phyloP scores from a whole-genome alignment of 2,797 vertebrate genomes.

The Prionace glauca region DNA sequence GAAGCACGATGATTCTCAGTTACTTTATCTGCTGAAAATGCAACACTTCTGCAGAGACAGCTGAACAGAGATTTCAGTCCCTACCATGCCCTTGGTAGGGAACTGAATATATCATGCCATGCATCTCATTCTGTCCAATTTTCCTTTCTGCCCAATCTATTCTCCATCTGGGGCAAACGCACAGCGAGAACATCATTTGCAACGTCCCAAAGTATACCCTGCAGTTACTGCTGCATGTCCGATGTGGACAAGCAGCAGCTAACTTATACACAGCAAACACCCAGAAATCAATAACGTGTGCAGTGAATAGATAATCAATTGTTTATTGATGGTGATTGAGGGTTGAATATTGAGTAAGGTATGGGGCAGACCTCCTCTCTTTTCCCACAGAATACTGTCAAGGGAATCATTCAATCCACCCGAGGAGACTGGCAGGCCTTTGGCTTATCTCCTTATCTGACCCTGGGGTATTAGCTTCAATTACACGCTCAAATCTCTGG shows the following conservation, averaged over 20 bases:
- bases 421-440: background rate
- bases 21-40: background rate
- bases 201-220: too few relatives aligned
- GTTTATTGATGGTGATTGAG: background rate
- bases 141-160: background rate
- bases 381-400: background rate
- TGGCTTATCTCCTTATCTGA: background rate
- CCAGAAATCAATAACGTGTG: background rate
- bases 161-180: background rate
- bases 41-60: background rate
- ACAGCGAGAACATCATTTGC: background rate
- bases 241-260: background rate
- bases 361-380: background rate
- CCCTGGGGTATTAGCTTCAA: background rate
- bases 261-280: background rate
- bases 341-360: background rate
- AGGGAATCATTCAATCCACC: background rate
- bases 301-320: background rate
- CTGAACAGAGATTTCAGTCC: background rate
- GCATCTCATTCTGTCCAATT: background rate
- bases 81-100: background rate
- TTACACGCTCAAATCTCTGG: background rate
- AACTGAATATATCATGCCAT: background rate
- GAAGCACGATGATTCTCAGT: background rate
- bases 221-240: background rate